Base-by-base conservation (phyloP, 2,888 invertebrate species). In the Drosophila borealis region DNA sequence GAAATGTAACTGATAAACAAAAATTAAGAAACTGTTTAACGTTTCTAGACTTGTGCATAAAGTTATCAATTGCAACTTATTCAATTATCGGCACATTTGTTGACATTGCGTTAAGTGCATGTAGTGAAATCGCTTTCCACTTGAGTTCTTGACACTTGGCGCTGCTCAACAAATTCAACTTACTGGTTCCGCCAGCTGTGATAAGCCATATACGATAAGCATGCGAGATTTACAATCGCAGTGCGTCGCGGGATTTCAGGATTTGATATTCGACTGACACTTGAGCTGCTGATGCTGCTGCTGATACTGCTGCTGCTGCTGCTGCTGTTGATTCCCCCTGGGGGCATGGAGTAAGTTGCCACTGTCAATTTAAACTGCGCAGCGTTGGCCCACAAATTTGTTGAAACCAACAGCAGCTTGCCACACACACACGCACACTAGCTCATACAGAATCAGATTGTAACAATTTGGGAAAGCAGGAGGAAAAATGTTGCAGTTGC, bases 191-290 rank as follows among this genome's bases (percentile, higher is more conserved):
- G 48, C 53, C 73, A 59, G 54, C 76, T 66, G 48, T 79, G 86
- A 86, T 81, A 86, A 81, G 87, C 75, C 76, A 62, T 54, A 64
- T 66, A 53, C 77, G 87, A 84, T 81, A 87, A 78, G 81, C 82
- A 60, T 59, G 36, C 34, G 29, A 76, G 88, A 88, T 81, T 81
- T 81, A 81, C 80, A 79, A 70, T 81, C 68, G 79, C 70, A 68
- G 41, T 77, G 81, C 84, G 62, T 70, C 79, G 61, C 67, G 53
- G 79, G 76, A 81, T 66, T 74, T 81, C 49, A 72, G 53, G 64
- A 71, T 78, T 80, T 75, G 78, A 87, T 64, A 82, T 73, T 76
- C 61, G 63, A 64, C 70, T 63, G 82, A 73, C 76, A 87, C 79
- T 84, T 69, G 76, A 85, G 85, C 70, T 63, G 71, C 39, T 54